phyloP scores from a whole-genome alignment of 1,140 invertebrate genomes.

The Psilanteris sp. region DNA sequence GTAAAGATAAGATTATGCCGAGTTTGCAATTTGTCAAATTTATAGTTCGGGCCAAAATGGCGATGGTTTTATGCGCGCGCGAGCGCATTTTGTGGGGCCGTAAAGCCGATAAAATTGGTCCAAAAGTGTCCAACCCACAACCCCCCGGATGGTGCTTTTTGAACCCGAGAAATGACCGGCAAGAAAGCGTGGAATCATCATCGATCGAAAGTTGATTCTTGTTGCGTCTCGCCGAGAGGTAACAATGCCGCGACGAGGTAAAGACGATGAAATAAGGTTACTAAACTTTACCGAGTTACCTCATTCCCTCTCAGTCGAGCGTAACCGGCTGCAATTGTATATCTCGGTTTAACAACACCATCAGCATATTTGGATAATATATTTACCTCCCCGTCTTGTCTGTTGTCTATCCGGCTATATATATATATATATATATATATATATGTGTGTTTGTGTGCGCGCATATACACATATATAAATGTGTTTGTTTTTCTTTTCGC shows the following conservation, averaged over 20 bases:
- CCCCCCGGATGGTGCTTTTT: no score
- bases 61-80: conserved; percentile 1
- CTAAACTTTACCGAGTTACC: conserved; percentile 62
- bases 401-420: neutral
- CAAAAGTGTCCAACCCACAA: no score
- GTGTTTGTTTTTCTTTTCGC: neutral
- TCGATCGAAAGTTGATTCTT: conserved; percentile 11
- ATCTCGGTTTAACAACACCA: conserved; percentile 39
- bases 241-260: conserved; percentile 12
- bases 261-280: conserved; percentile 54
- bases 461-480: no score
- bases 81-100: neutral
- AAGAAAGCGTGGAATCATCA: neutral
- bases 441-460: no score
- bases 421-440: no score
- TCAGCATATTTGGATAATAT: conserved; percentile 55
- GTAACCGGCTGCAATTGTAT: conserved; percentile 20
- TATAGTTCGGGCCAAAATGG: conserved; percentile 10
- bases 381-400: conserved; percentile 24
- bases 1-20: conserved; percentile 50
- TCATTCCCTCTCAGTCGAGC: conserved; percentile 22
- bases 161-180: neutral
- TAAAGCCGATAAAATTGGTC: conserved; percentile 1
- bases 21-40: conserved; percentile 49
- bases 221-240: conserved; percentile 1